Base-by-base conservation (phyloP, 2,113 vertebrate genomes). In the Semnornis frantzii region DNA sequence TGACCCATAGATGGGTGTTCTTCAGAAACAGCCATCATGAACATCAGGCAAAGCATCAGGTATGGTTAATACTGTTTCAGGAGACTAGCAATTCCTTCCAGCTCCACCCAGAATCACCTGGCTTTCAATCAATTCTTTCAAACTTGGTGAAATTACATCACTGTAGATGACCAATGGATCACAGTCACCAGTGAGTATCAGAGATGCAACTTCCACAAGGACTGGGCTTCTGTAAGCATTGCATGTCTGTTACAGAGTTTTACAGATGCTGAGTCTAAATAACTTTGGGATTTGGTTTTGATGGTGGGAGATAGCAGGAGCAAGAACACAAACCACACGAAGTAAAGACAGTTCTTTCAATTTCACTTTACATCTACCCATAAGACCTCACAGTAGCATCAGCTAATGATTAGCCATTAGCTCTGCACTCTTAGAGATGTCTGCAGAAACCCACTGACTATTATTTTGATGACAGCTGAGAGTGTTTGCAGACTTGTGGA, bases 401-500 rank as follows among this genome's bases (percentile, higher is more conserved):
- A 83, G 58, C 42, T 42, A 25, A 30, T 60, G 33, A 33, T 8
- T 83, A 84, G 37, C 77, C 77, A 39, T 89, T 87, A 70, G 62
- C 77, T 87, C 69, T 82, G 16, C 70, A 58, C 66, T 88, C 63
- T 57, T 31, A 68, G 62, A 90, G 21, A 57, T 65, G 20, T 57
- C 82, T 85, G 33, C 58, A 89, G 54, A 86, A 90, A 86, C 69
- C 31, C 11, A 80, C 28, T 70, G 24, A 66, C 63, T 92, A 71
- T 57, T 58, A 78, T 81, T 90, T 65, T 84, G 6, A 50, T 93
- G 54, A n/a, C 63, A 92, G 62, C 23, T 27, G 37, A 69, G 39
- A 70, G 37, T 48, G 21, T 71, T 95, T 92, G 62, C 80, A 93
- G 80, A 92, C n/a, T 72, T 76, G 50, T 82, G 55, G 55, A 75